phyloP scores from a whole-genome alignment of 2,888 invertebrate species.

The Venustoraphidia nigricollis region DNA sequence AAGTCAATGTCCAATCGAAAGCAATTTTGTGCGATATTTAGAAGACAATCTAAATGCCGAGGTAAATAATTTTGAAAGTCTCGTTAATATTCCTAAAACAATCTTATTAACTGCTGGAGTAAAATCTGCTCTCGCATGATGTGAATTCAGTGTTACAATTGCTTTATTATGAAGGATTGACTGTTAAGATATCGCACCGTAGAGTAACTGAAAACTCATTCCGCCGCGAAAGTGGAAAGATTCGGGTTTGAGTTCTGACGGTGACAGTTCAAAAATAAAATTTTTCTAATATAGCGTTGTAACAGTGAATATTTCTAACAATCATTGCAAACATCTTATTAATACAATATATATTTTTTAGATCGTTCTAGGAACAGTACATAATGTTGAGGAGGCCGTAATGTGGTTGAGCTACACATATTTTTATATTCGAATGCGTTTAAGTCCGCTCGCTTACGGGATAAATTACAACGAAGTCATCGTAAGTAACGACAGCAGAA shows the following conservation, averaged over 20 bases:
- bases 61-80: constrained; percentile 29
- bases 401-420: constrained; percentile 98
- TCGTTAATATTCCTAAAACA: background rate
- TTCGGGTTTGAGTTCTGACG: too few relatives aligned
- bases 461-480: constrained; percentile 41
- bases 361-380: constrained; percentile 89
- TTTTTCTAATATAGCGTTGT: too few relatives aligned
- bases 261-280: too few relatives aligned
- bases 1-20: constrained; percentile 96
- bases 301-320: too few relatives aligned
- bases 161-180: too few relatives aligned
- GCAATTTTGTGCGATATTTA: constrained; percentile 81
- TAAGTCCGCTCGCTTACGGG: constrained; percentile 74
- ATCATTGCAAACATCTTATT: too few relatives aligned
- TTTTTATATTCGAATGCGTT: constrained; percentile 81
- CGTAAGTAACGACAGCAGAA: constrained; percentile 25
- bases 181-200: too few relatives aligned
- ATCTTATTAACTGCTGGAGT: too few relatives aligned
- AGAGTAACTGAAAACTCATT: too few relatives aligned
- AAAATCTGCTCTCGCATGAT: too few relatives aligned
- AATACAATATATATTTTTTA: constrained; percentile 22
- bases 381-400: constrained; percentile 89
- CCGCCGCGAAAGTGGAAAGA: too few relatives aligned
- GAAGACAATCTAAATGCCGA: constrained; percentile 98
- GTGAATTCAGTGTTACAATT: too few relatives aligned